phyloP scores from a whole-genome alignment of 2,113 vertebrate species.

The Daphoenositta chrysoptera region DNA sequence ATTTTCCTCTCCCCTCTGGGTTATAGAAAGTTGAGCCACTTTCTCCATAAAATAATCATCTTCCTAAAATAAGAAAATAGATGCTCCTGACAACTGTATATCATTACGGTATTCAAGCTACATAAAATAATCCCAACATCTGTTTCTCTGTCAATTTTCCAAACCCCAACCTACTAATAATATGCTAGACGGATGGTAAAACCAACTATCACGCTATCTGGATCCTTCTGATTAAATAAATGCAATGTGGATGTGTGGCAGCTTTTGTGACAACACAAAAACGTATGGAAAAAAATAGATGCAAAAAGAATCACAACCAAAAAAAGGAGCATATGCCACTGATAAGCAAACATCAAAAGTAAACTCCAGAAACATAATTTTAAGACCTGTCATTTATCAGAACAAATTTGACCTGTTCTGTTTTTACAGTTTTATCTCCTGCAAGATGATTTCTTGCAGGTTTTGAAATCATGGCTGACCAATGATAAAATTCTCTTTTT shows the following conservation, averaged over 20 bases:
- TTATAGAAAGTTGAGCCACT: background rate
- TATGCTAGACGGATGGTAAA: conserved; percentile 31
- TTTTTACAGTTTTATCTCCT: background rate
- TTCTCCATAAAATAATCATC: conserved; percentile 21
- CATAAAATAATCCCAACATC: conserved; percentile 64
- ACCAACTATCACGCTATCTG: conserved; percentile 21
- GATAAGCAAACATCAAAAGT: conserved; percentile 21
- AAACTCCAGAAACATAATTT: background rate
- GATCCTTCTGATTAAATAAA: conserved; percentile 2
- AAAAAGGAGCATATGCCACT: background rate
- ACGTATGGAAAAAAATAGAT: background rate
- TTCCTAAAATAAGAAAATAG: conserved; percentile 40
- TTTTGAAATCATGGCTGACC: background rate
- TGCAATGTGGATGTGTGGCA: background rate
- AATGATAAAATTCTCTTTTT: background rate
- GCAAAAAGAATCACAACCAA: background rate
- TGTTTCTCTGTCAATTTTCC: conserved; percentile 70
- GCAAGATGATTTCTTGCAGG: background rate
- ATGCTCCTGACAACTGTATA: conserved; percentile 52
- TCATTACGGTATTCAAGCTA: conserved; percentile 48
- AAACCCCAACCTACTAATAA: conserved; percentile 61
- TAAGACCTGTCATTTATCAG: background rate
- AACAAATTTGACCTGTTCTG: background rate
- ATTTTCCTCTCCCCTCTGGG: background rate
- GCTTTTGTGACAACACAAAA: conserved; percentile 20